Evolutionary conservation across 1,140 invertebrate genomes (phyloP), one percentile per base, ranked within the genome.

Genomic region (Kradibia gibbosae): DNA sequence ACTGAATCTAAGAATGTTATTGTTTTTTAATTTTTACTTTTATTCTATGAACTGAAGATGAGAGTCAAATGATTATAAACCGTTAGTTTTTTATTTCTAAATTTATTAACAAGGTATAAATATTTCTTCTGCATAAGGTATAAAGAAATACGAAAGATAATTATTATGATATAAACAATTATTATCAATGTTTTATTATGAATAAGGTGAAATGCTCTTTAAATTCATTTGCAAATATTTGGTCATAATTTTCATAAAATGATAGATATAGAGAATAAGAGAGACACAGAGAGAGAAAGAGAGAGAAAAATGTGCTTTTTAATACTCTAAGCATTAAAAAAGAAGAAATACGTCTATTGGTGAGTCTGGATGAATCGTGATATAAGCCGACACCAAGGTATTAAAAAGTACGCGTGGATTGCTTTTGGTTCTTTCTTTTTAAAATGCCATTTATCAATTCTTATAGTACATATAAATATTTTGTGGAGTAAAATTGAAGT

Each of bases 241-340:
- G 22, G 5, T 70, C 79, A 48, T 81, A 81, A 81, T 75, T 81
- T 55, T 55, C 34, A 7, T 48, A 17, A 31, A 31, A 39, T 42
- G 55, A 45, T 8, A 34, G 48, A 22, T 13, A 34, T 39, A 45
- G 71, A 22, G 48, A 53, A 48, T 17, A 17, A 73, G 48, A 48
- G 48, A 73, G 71, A 48, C 22, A 4, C 17, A 20, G 76, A 70
- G 48, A 67, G 62, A 80, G 34, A 39, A 22, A 80, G 42, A 79
- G 57, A 36, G 45, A 67, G 39, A 42, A 60, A 45, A 57, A 53
- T 36, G 77, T 34, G 77, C 42, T 70, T 75, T 81, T 81, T 45
- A 81, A 81, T 81, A 81, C 57, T 60, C 60, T 45, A 34, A 42
- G 50, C 67, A 45, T 72, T 22, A 57, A 67, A 79, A 79, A 80